Percentiles rank a stretch among this genome's conserved stretches.
Conservation (phyloP, 2,797 vertebrate genomes). For the Premnoplex brunnescens region DNA sequence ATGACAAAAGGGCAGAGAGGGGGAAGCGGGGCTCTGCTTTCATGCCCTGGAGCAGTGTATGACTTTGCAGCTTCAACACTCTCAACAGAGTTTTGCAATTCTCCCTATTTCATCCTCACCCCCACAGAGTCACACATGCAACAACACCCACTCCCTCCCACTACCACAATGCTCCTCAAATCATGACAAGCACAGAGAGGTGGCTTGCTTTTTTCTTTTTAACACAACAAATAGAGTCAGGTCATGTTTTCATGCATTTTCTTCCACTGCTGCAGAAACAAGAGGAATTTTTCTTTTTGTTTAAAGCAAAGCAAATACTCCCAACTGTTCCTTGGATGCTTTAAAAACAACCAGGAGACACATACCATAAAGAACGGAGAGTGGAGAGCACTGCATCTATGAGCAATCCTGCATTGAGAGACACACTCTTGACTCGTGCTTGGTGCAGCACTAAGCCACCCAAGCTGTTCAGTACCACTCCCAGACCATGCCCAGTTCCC, state of each 20-base stretch:
- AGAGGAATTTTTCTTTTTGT: neutral
- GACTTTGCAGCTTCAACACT: neutral
- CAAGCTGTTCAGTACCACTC: neutral
- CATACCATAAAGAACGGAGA: neutral
- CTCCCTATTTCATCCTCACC: neutral
- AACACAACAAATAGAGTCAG: neutral
- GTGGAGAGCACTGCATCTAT: neutral
- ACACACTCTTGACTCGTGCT: neutral
- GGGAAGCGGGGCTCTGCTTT: neutral
- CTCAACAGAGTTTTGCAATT: neutral
- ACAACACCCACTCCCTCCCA: neutral
- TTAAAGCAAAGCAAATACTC: neutral
- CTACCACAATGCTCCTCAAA: neutral
- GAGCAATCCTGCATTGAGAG: neutral
- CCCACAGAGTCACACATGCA: neutral
- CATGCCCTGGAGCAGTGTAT: neutral
- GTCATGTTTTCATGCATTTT: neutral
- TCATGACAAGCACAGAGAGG: neutral
- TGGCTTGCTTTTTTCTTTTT: neutral
- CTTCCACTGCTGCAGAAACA: neutral
- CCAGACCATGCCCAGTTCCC: neutral
- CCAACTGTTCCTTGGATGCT: neutral
- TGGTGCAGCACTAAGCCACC: rapidly evolving
- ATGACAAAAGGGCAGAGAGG: neutral
- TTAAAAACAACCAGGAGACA: neutral